Conservation (phyloP, 2,113 vertebrate genomes). For the Epinephelus lanceolatus region DNA sequence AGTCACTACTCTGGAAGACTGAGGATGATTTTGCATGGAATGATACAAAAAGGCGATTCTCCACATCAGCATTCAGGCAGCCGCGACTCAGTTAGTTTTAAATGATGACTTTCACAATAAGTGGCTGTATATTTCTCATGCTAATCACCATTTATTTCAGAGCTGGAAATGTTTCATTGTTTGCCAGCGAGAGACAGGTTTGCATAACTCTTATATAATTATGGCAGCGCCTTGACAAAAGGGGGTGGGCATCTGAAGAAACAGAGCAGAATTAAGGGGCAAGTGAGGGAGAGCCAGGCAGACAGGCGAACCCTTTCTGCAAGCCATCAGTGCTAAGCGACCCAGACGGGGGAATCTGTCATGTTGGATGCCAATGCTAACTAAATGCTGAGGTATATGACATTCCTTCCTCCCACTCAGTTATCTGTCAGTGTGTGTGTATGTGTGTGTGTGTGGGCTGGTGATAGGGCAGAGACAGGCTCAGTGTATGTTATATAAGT, state of each 20-base stretch:
- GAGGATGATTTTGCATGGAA: conserved; percentile 4
- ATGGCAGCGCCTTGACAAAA: conserved; percentile 54
- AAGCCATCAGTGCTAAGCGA: conserved; percentile 71
- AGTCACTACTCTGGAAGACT: background rate
- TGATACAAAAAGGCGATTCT: conserved; percentile 9
- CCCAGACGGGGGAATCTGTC: conserved; percentile 72
- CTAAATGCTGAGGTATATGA: conserved; percentile 69
- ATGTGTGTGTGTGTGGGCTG: conserved; percentile 32
- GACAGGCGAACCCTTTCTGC: conserved; percentile 74
- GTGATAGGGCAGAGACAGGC: conserved; percentile 34
- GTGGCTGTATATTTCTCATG: conserved; percentile 22
- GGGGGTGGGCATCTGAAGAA: conserved; percentile 71
- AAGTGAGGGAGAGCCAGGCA: conserved; percentile 63
- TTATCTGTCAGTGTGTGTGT: conserved; percentile 42
- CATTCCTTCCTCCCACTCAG: conserved; percentile 71
- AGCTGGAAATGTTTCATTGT: conserved; percentile 38
- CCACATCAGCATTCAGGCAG: background rate
- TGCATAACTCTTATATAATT: conserved; percentile 73
- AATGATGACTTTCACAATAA: conserved; percentile 35
- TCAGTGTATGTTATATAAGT: conserved; percentile 50
- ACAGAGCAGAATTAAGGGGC: conserved; percentile 82
- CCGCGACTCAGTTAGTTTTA: conserved; percentile 56
- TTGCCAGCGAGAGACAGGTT: conserved; percentile 53
- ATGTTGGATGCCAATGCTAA: conserved; percentile 69
- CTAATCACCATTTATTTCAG: conserved; percentile 30